Evolutionary conservation across 92 coral and sea anemone species (phyloP), one percentile per base, ranked within the genome.

Genomic region (Palythoa caribaeorum): DNA sequence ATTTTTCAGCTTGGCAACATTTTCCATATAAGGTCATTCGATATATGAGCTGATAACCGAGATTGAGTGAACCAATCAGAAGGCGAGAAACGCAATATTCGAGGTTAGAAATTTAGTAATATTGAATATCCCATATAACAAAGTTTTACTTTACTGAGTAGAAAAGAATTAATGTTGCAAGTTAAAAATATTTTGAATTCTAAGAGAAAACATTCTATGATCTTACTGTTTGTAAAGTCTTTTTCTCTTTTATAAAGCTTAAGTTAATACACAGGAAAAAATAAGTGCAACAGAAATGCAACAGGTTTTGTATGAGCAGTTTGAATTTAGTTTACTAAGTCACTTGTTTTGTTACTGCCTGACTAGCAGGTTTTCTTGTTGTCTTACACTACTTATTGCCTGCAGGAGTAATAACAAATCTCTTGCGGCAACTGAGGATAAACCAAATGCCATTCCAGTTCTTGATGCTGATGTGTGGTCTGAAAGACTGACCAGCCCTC

Each of bases 381-480:
- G 54, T 79, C 84, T 79, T 19, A 79, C 38, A 20, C 11, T 38
- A 44, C 38, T 65, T 28, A 16, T 65, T 81, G 35, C 86, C 74
- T 52, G 39, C 86, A 81, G 86, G 86, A 81, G 55, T 48, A 40
- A 8, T 13, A n/a, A 28, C 44, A 47, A 20, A 10, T 19, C 48
- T 28, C 44, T 4, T 47, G 60, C 1, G 44, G 59, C 75, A 13
- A 66, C 9, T 20, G 86, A 21, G 12, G 76, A 20, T 9, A 35
- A 60, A 17, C 40, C 74, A 65, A 65, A 5, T 20, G 86, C 21
- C 8, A 16, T 65, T 38, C 73, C 73, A 5, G 73, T 79, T 73
- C 72, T 36, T 9, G 73, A 79, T 52, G 54, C 15, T 20, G 73
- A 28, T 28, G 62, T 68, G 20, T 44, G 86, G 86, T 65, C 74